These are phyloP conservation scores for Drosophila imparisetae DNA, from an alignment of 2,888 invertebrate species.

Conservation along the genomic window DNA sequence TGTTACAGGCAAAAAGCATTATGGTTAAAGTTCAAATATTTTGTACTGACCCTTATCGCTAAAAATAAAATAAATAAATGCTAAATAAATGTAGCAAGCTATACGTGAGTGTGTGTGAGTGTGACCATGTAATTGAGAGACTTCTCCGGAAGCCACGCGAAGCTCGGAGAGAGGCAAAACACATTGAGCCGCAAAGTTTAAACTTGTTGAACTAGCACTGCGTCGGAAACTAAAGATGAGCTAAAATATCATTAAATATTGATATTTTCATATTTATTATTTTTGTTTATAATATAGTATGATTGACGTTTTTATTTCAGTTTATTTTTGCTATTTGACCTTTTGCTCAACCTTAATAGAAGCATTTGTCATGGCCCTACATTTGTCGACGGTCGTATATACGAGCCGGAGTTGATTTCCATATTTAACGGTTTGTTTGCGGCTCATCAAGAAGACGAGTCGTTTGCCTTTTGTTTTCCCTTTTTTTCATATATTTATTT, in stretches of 20 bases:
- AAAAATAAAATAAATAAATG: slow-evolving; percentile 63
- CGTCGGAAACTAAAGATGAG: slow-evolving; percentile 13
- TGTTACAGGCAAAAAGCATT: slow-evolving; percentile 48
- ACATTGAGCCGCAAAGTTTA: slow-evolving; percentile 40
- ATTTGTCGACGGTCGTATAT: slow-evolving; percentile 1
- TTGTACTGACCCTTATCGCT: slow-evolving; percentile 28
- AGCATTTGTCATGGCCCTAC: slow-evolving; percentile 4
- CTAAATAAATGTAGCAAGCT: slow-evolving; percentile 58
- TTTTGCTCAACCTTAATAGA: background rate
- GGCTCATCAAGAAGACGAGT: slow-evolving; percentile 36
- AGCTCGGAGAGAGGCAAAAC: slow-evolving; percentile 36
- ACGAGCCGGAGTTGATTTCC: slow-evolving; percentile 37
- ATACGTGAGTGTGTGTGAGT: background rate
- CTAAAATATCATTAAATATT: background rate
- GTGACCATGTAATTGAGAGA: slow-evolving; percentile 1
- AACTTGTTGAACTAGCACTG: slow-evolving; percentile 42
- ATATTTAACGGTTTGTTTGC: slow-evolving; percentile 63
- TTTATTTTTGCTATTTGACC: background rate
- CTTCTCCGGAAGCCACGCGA: slow-evolving; percentile 25
- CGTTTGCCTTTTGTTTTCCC: slow-evolving; percentile 28
- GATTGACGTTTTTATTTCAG: background rate
- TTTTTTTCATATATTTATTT: slow-evolving; percentile 10
- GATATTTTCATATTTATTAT: background rate
- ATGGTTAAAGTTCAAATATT: slow-evolving; percentile 57
- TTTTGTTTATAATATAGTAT: background rate